Base-by-base conservation (phyloP, 2,113 vertebrate species). In the Nycticebus coucang region DNA sequence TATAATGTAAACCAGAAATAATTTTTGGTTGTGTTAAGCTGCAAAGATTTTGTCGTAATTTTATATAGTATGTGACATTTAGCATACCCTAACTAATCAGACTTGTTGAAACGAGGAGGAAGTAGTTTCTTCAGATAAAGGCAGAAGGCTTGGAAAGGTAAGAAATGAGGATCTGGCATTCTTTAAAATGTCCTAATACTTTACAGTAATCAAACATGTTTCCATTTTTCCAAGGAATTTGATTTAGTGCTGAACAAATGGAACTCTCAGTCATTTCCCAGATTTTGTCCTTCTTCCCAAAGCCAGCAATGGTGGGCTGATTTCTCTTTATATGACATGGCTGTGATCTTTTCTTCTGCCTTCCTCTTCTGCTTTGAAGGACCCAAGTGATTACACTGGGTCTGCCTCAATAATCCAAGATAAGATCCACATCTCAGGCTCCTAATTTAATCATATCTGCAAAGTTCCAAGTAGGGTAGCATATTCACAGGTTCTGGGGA, bases 211-310 rank as follows among this genome's bases (percentile, higher is more conserved):
- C 50, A 59, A 53, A 26, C 12, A 37, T 8, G 8, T 6, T 86
- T 66, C 7, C 24, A 21, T 50, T 37, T 37, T 60, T 41, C 19
- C 4, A 17, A 80, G 41, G 1, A 0, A 62, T 45, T 75, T 75
- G 84, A 80, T 92, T 95, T 17, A 89, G 33, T 79, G 30, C 21
- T 26, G 69, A 85, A 45, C 21, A 87, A 77, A 33, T 37, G 28
- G 18, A 88, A 71, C 75, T 87, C n/a, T 24, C 60, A 62, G 24
- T 60, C 35, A 74, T n/a, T 35, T 82, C 10, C 72, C 60, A 19
- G 13, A 68, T 35, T 90, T 57, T n/a, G 7, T 55, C 17, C 2
- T 45, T 74, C 57, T 60, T 89, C 74, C 30, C 8, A 60, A 90
- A 72, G 26, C 7, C 21, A 30, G 4, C 5, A 45, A 17, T 4